Evolutionary conservation across 2,797 vertebrate species (phyloP), one percentile per base, ranked within the genome.

Genomic region (Pangasius sanitwongsei): DNA sequence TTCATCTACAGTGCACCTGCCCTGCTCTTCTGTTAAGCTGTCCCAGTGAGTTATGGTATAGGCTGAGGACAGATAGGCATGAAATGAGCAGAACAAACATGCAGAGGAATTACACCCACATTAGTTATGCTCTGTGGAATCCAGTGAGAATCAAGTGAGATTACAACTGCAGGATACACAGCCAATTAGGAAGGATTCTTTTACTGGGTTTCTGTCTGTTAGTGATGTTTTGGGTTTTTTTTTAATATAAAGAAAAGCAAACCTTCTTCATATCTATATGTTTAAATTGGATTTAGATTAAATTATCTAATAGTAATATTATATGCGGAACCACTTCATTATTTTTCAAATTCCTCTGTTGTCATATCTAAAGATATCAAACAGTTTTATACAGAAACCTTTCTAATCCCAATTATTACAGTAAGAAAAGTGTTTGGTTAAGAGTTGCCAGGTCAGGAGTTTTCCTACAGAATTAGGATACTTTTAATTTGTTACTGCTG

Each of bases 1-100:
- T 98, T 99, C 96, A 97, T 98, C 96, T 97, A 91, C 87, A 91
- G 93, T 94, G 93, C 61, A 94, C 96, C 96, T 96, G 95, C 96
- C 78, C 80, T 69, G 81, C 95, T 95, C 92, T 93, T 93, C 95
- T 88, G 90, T 92, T 93, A 94, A 93, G 93, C 95, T 95, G 95
- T 94, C 96, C 93, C 93, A 91, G 94, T 97, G 97, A 98, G 93
- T 98, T 97, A 97, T 97, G 83, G 95, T 94, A 93, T 93, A 70
- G 41, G 78, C 92, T 91, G 93, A 74, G 72, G 86, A 91, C 72
- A 81, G 86, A 85, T 74, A 89, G 85, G 88, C 85, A 50, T 88
- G 88, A 90, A 90, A 90, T 88, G 86, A 81, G 89, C 90, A 90
- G 89, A 88, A 72, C 83, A 87, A 92, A 89, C 86, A 88, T 84